phyloP scores from a whole-genome alignment of 1,140 invertebrate genomes.

The Zaprionus vittiger region DNA sequence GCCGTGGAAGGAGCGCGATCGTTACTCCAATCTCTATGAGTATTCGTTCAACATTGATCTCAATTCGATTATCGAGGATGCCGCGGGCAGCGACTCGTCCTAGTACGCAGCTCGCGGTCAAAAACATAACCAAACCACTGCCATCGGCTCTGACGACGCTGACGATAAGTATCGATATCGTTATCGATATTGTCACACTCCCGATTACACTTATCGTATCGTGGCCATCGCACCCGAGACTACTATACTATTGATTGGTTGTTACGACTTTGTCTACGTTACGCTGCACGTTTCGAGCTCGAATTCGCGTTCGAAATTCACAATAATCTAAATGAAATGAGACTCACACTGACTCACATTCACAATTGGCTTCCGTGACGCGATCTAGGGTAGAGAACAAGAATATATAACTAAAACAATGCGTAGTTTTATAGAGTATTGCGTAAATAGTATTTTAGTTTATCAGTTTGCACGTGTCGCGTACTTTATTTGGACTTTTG shows the following conservation, averaged over 20 bases:
- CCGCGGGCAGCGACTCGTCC: slow-evolving; percentile 83
- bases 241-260: slow-evolving; percentile 23
- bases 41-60: slow-evolving; percentile 84
- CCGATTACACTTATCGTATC: not conserved
- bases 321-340: not conserved
- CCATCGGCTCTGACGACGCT: slow-evolving; percentile 21
- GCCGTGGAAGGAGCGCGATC: slow-evolving; percentile 83
- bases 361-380: slow-evolving; percentile 73
- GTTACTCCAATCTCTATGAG: slow-evolving; percentile 84
- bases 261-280: slow-evolving; percentile 8
- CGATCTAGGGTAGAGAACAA: slow-evolving; percentile 34
- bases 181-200: not conserved
- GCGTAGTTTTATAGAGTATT: not conserved
- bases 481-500: not conserved
- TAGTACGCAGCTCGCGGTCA: slow-evolving; percentile 77
- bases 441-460: not conserved
- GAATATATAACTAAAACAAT: not conserved
- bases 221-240: not conserved
- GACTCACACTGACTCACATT: slow-evolving; percentile 19
- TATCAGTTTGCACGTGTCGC: slow-evolving; percentile 30
- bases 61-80: slow-evolving; percentile 84
- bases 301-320: not conserved
- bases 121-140: slow-evolving; percentile 31
- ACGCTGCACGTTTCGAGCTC: not conserved
- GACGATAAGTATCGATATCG: not conserved